Base-by-base conservation (phyloP, 2,113 vertebrate species). In the Ctenodactylus gundi region DNA sequence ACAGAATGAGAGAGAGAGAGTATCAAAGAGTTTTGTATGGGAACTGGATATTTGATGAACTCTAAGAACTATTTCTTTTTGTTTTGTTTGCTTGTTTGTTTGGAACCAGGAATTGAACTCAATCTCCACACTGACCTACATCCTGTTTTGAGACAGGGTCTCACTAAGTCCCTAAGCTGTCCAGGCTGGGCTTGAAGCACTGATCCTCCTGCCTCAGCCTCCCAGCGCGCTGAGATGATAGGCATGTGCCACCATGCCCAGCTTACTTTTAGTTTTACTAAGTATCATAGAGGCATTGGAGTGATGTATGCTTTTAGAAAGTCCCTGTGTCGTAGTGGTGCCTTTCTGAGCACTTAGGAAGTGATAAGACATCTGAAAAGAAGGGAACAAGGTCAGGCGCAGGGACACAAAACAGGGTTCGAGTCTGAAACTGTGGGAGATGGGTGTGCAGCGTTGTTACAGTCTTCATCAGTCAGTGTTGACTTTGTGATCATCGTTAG, bases 361-460 rank as follows among this genome's bases (percentile, higher is more conserved):
- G 51, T 39, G 58, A 29, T 53, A 53, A 62, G 27, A 36, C 18
- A 25, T 25, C 15, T 39, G 18, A 73, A 34, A 84, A 17, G n/a
- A 62, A 23, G 39, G 12, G 25, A 44, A 18, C 10, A 13, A 11
- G 41, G 14, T 2, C 7, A 3, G 20, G 15, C 58, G 17, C 6
- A 64, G 12, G 3, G 20, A 75, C n/a, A 13, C 3, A 31, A 73
- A 64, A 12, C 7, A 12, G 70, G 29, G 51, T 17, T 49, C 2
- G 4, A 14, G 11, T 1, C 18, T 27, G 41, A 11, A 21, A 13
- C 14, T 1, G 6, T 44, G 34, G 2, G 34, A 57, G 6, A 14
- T 13, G 64, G 31, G 2, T 10, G 23, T 21, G 34, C 18, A 4
- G 51, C 29, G 67, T 62, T 0, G 1, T 8, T 10, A 7, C 7